These are phyloP conservation scores for Polia nebulosa DNA, from an alignment of 2,888 invertebrate species.

Conservation along the genomic window DNA sequence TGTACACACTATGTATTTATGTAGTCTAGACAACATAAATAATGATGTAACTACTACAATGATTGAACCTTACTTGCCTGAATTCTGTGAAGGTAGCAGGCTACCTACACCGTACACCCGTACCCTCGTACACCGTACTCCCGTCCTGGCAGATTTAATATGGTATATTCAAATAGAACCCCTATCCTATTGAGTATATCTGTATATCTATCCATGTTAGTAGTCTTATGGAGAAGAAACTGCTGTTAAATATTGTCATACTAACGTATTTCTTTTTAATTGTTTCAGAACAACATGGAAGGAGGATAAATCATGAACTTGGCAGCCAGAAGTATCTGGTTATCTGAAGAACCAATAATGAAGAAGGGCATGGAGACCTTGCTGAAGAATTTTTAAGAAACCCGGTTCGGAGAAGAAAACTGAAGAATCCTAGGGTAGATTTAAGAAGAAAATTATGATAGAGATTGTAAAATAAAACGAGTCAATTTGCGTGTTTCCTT, in stretches of 20 bases:
- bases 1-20: constrained; percentile 13
- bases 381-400: constrained; percentile 7
- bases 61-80: constrained; percentile 8
- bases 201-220: no score
- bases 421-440: not conserved
- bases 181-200: no score
- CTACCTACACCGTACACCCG: no score
- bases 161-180: not conserved
- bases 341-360: constrained; percentile 18
- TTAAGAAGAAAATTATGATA: constrained; percentile 31
- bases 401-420: no score
- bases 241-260: not conserved
- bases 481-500: constrained; percentile 80
- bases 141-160: not conserved
- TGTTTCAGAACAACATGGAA: constrained; percentile 62
- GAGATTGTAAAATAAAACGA: constrained; percentile 81
- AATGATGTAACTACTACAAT: not conserved
- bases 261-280: constrained; percentile 12
- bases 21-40: constrained; percentile 31
- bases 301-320: constrained; percentile 43
- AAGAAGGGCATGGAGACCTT: not conserved
- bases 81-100: not conserved
- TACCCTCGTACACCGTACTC: no score
- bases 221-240: not conserved
- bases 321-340: constrained; percentile 33